Evolutionary conservation across 92 coral and sea anemone species (phyloP).

Genomic region (Parazoanthus atlanticus): DNA sequence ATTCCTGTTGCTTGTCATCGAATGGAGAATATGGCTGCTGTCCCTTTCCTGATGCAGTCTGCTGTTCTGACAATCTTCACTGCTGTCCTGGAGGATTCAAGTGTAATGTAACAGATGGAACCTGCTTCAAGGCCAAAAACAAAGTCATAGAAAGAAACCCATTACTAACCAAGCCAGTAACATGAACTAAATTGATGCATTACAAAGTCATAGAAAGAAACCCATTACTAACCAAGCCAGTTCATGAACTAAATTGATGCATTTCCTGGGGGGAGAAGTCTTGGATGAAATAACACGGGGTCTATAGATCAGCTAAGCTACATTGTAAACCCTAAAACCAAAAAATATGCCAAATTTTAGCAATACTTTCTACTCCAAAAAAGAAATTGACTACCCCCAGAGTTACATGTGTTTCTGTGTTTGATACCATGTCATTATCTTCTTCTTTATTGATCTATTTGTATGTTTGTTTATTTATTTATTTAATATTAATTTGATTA

Average conservation of each 20-base stretch:
- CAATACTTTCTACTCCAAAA: no score
- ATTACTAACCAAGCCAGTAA: conserved; percentile 39
- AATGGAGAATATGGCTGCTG: conserved; percentile 72
- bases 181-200: neutral
- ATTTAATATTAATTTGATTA: no score
- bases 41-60: conserved; percentile 74
- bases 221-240: conserved; percentile 39
- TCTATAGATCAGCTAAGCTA: no score
- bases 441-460: no score
- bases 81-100: conserved; percentile 78
- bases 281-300: neutral
- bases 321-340: no score
- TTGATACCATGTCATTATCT: no score
- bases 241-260: neutral
- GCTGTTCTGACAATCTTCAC: conserved; percentile 69
- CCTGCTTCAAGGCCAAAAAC: conserved; percentile 46
- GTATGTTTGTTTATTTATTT: no score
- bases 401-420: no score
- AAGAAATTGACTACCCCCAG: no score
- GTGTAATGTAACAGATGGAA: conserved; percentile 62
- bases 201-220: conserved; percentile 16
- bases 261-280: no score
- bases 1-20: conserved; percentile 61
- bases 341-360: no score
- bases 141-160: conserved; percentile 14